phyloP scores from a whole-genome alignment of 2,113 vertebrate genomes.

The Recurvirostra avosetta region DNA sequence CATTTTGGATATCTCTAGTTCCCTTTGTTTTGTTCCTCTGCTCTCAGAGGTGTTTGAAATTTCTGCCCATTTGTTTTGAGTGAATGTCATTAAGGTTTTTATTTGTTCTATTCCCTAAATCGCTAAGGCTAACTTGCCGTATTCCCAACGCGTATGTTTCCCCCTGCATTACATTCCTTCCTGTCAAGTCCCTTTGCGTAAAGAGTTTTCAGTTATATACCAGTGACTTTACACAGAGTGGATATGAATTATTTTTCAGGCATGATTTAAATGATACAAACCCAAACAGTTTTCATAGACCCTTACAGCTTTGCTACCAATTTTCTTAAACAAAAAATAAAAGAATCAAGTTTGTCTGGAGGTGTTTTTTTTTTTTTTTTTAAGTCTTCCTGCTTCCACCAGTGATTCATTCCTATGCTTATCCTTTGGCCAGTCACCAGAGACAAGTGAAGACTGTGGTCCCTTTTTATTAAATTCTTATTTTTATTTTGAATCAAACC shows the following conservation, averaged over 20 bases:
- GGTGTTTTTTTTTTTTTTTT: background rate
- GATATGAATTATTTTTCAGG: background rate
- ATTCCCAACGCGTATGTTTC: background rate
- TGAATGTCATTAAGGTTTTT: background rate
- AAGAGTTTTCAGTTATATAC: background rate
- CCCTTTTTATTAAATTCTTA: background rate
- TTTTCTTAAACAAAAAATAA: background rate
- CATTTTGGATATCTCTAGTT: background rate
- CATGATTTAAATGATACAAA: background rate
- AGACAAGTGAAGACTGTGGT: background rate
- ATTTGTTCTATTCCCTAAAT: background rate
- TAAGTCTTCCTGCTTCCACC: background rate
- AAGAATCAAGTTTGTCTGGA: background rate
- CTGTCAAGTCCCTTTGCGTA: background rate
- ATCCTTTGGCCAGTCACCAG: background rate
- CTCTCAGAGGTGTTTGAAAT: background rate
- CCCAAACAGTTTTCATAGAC: background rate
- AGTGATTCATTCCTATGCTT: background rate
- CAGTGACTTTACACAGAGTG: background rate
- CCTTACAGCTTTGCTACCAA: background rate
- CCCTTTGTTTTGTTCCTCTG: background rate
- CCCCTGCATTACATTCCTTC: background rate
- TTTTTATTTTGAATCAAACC: background rate
- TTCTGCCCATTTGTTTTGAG: background rate
- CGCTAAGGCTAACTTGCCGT: background rate